These are phyloP conservation scores for Tachysurus vachellii DNA, from an alignment of 2,113 vertebrate species.

Conservation along the genomic window DNA sequence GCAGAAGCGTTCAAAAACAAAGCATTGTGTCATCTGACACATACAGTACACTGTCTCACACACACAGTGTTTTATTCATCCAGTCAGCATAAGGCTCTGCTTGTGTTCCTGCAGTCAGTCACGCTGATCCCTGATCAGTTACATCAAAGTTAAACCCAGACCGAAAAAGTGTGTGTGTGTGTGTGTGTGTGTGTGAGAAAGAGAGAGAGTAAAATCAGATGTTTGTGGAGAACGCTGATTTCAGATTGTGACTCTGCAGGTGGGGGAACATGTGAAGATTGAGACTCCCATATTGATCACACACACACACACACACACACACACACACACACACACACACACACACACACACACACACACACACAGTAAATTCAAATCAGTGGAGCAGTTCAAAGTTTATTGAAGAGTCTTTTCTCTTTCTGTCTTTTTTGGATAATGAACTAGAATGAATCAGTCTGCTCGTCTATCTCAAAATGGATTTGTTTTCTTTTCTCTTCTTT, in stretches of 20 bases:
- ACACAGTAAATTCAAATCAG: neutral
- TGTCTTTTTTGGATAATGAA: neutral
- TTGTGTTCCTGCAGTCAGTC: neutral
- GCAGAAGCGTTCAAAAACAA: conserved; percentile 17
- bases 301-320: neutral
- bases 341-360: no score
- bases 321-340: neutral
- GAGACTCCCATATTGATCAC: neutral
- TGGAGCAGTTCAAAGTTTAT: neutral
- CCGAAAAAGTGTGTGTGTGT: neutral
- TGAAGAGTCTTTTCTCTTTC: neutral
- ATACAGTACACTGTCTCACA: neutral
- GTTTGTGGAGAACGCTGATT: neutral
- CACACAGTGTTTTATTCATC: neutral
- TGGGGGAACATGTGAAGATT: neutral
- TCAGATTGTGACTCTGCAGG: neutral
- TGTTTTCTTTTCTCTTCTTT: no score
- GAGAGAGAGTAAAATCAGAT: neutral
- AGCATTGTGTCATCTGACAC: neutral
- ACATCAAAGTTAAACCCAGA: neutral
- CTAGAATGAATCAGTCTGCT: no score
- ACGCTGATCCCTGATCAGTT: neutral
- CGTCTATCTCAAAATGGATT: neutral
- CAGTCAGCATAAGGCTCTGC: neutral
- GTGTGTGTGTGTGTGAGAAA: neutral